Conservation (phyloP, 2,888 invertebrate species). For the Dolichomitus sp. region DNA sequence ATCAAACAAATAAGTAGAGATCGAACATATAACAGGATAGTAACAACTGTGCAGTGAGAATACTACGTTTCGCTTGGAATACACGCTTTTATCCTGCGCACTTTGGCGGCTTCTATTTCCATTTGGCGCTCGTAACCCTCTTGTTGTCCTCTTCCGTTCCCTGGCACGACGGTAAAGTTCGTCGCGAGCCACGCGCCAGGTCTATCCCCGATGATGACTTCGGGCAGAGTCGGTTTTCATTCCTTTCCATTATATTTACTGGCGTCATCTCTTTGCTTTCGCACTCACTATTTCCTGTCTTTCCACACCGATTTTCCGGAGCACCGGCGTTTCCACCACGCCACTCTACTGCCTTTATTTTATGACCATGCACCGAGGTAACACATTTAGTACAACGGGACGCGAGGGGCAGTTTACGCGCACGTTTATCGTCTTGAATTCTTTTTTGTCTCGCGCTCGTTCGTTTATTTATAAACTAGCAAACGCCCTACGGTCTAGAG, state of each 20-base stretch:
- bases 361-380: slow-evolving; percentile 82
- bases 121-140: background rate
- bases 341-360: slow-evolving; percentile 78
- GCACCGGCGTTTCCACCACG: slow-evolving; percentile 37
- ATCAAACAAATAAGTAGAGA: no score
- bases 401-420: slow-evolving; percentile 72
- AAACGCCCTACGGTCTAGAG: slow-evolving; percentile 3
- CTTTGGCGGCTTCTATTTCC: background rate
- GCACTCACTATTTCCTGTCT: slow-evolving; percentile 59
- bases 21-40: no score
- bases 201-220: background rate
- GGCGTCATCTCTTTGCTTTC: slow-evolving; percentile 47
- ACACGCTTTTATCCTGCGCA: background rate
- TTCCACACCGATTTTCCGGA: slow-evolving; percentile 42
- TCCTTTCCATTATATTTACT: slow-evolving; percentile 46
- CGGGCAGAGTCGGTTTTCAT: background rate
- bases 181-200: background rate
- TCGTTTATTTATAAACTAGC: slow-evolving; percentile 74
- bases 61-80: background rate
- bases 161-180: background rate
- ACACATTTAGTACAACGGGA: slow-evolving; percentile 80
- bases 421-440: slow-evolving; percentile 77
- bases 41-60: no score
- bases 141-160: background rate
- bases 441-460: slow-evolving; percentile 73